Percentiles rank a stretch among this genome's conserved stretches.
Evolutionary conservation across 2,797 vertebrate species (phyloP).

Genomic region (Halcyon chelicuti): DNA sequence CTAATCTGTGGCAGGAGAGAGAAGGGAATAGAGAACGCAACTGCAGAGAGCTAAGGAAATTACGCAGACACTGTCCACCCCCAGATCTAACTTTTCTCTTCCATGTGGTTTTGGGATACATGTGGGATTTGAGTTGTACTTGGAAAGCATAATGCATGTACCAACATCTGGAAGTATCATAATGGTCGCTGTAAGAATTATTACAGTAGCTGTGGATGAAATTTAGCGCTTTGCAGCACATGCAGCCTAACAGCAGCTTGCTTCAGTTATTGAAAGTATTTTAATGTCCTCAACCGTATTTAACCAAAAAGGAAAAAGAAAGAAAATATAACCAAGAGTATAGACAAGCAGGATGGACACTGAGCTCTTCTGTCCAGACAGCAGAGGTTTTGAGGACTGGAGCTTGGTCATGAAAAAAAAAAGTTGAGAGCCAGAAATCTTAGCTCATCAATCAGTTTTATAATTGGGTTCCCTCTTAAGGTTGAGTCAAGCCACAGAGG

Average conservation of each 20-base stretch:
- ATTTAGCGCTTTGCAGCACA: constrained; percentile 10
- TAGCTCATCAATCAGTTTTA: not conserved
- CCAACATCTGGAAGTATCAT: constrained; percentile 66
- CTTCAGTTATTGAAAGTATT: constrained; percentile 26
- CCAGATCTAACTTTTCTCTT: constrained; percentile 74
- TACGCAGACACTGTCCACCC: constrained; percentile 76
- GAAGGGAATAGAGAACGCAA: not conserved
- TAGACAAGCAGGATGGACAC: not conserved
- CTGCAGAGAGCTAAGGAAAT: constrained; percentile 75
- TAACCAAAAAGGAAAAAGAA: not conserved
- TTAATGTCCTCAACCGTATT: not conserved
- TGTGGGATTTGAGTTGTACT: constrained; percentile 52
- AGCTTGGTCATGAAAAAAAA: not conserved
- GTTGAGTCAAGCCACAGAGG: not conserved
- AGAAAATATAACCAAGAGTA: not conserved
- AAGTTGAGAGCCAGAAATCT: not conserved
- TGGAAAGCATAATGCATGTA: constrained; percentile 48
- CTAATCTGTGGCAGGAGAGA: constrained; percentile 69
- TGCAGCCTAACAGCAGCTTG: constrained; percentile 9
- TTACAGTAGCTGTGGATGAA: constrained; percentile 1
- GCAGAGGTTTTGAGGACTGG: not conserved
- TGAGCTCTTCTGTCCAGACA: not conserved
- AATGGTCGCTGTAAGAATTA: constrained; percentile 39
- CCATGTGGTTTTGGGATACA: constrained; percentile 76
- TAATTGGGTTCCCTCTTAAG: not conserved